These are phyloP conservation scores for Aphis craccivora DNA, from an alignment of 1,140 invertebrate species.

Conservation along the genomic window DNA sequence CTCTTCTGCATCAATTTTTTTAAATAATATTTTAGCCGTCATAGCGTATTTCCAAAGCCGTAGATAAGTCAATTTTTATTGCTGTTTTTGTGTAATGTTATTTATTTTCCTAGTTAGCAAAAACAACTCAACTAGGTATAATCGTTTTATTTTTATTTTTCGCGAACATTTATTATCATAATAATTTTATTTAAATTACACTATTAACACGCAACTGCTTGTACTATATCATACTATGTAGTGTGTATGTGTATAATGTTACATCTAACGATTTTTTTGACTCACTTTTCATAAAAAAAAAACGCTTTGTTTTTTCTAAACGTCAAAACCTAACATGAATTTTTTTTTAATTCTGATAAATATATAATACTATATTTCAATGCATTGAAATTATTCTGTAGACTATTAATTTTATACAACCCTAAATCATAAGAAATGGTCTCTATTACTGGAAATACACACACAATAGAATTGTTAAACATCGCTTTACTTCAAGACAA, in stretches of 20 bases:
- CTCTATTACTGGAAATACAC: background rate
- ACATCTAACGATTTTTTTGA: background rate
- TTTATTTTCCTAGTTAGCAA: background rate
- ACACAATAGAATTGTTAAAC: background rate
- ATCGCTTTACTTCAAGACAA: background rate
- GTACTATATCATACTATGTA: background rate
- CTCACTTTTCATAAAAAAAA: background rate
- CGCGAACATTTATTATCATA: too few species aligned
- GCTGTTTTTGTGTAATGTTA: background rate
- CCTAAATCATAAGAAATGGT: background rate
- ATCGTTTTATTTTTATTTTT: background rate
- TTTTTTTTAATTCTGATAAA: background rate
- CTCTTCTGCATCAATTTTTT: background rate
- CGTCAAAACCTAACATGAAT: background rate
- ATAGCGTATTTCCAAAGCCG: background rate
- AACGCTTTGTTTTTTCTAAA: background rate
- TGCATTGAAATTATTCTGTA: background rate
- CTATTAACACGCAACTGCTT: background rate
- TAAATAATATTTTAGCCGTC: background rate
- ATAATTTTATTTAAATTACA: conserved; percentile 19
- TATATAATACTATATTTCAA: background rate
- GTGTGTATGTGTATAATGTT: background rate
- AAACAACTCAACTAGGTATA: background rate
- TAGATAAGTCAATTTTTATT: background rate
- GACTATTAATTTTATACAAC: background rate